These are phyloP conservation scores for Colius striatus DNA, from an alignment of 2,113 vertebrate genomes.

Conservation along the genomic window DNA sequence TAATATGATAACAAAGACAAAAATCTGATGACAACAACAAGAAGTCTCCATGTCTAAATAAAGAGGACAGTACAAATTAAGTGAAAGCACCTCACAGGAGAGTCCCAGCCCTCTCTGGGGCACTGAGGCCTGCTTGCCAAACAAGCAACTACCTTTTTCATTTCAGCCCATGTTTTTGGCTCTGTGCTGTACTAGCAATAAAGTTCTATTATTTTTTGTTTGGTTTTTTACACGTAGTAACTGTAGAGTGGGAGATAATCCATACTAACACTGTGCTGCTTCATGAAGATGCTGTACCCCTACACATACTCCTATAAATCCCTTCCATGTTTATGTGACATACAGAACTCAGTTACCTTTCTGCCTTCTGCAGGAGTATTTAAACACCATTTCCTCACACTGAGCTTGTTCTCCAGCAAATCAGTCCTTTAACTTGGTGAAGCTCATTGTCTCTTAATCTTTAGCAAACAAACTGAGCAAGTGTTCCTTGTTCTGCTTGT, in stretches of 20 bases:
- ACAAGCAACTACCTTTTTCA: background rate
- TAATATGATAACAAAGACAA: background rate
- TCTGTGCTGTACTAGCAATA: background rate
- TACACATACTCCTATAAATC: accelerated
- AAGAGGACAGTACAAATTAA: background rate
- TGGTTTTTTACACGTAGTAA: background rate
- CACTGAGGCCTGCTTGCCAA: background rate
- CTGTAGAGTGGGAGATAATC: background rate
- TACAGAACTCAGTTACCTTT: accelerated
- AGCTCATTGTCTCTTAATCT: background rate
- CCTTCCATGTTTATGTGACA: accelerated
- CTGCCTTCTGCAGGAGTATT: background rate
- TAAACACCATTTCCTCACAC: background rate
- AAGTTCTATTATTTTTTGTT: background rate
- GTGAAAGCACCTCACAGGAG: background rate
- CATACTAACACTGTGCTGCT: background rate
- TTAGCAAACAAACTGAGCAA: background rate
- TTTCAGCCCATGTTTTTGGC: too few relatives aligned
- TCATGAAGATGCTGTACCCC: background rate
- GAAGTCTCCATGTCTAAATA: background rate
- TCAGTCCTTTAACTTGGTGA: background rate
- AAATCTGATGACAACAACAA: background rate
- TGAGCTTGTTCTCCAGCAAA: background rate
- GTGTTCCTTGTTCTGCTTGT: accelerated
- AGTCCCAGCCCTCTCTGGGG: background rate